These are phyloP conservation scores for Psilopsiagon aymara DNA, from an alignment of 2,113 vertebrate species.

Conservation along the genomic window DNA sequence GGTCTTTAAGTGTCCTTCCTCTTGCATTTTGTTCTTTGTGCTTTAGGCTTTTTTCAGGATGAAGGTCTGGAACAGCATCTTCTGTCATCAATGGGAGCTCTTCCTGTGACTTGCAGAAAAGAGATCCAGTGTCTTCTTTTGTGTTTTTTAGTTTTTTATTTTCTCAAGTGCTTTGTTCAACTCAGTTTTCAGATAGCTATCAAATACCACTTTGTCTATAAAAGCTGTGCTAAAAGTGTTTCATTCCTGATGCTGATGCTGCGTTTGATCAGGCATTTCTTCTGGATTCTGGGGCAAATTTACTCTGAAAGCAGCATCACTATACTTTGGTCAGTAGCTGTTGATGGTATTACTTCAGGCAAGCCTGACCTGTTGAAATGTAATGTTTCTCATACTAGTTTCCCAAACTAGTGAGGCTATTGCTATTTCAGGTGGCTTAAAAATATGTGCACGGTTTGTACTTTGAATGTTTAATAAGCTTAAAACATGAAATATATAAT, in stretches of 20 bases:
- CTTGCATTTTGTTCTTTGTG: neutral
- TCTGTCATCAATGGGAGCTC: neutral
- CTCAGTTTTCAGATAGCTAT: neutral
- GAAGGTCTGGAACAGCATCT: neutral
- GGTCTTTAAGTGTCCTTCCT: neutral
- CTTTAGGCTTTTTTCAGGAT: neutral
- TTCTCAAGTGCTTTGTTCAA: neutral
- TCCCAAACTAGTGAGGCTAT: slow-evolving; percentile 6
- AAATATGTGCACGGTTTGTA: slow-evolving; percentile 63
- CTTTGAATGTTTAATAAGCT: slow-evolving; percentile 73
- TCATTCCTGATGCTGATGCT: neutral
- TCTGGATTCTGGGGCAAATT: neutral
- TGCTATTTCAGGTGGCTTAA: slow-evolving; percentile 77
- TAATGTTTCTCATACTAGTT: slow-evolving; percentile 31
- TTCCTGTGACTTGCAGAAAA: neutral
- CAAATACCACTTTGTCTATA: neutral
- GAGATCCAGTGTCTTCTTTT: neutral
- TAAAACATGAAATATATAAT: slow-evolving; percentile 69
- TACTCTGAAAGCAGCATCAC: neutral
- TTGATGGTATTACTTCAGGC: neutral
- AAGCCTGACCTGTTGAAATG: slow-evolving; percentile 29
- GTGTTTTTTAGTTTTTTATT: neutral
- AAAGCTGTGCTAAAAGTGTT: neutral
- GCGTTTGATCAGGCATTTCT: neutral
- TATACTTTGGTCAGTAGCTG: neutral